Evolutionary conservation across 2,797 vertebrate species (phyloP).

Genomic region (Picus viridis): DNA sequence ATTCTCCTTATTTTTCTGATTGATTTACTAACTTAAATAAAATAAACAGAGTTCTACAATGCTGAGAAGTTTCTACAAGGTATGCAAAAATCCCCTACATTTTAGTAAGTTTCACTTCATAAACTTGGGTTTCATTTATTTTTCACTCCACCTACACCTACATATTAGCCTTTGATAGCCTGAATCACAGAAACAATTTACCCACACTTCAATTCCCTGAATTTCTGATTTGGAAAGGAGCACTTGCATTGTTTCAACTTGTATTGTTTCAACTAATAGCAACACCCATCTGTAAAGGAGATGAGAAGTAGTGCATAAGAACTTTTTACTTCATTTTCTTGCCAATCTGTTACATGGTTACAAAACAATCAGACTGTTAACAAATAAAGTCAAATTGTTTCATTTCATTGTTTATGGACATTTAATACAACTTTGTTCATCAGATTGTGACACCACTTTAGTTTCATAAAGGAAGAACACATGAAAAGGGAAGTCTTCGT

Average conservation of each 20-base stretch:
- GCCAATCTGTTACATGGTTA: background rate
- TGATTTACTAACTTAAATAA: background rate
- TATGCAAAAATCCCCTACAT: fast-evolving
- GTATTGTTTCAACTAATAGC: background rate
- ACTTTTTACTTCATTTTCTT: too few species aligned
- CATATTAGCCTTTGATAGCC: background rate
- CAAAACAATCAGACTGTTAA: background rate
- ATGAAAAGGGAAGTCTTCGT: background rate
- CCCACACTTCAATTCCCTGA: background rate
- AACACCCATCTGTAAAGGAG: background rate
- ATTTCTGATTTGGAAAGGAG: background rate
- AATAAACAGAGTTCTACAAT: background rate
- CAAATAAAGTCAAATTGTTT: background rate
- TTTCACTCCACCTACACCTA: background rate
- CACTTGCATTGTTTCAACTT: background rate
- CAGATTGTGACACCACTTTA: background rate
- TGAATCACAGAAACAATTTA: background rate
- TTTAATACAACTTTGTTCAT: background rate
- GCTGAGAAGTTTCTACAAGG: background rate
- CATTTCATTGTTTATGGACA: background rate
- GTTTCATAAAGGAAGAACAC: background rate
- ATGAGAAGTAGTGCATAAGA: background rate
- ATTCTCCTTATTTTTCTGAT: background rate
- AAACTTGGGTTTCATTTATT: background rate
- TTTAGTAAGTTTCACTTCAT: background rate